phyloP scores from a whole-genome alignment of 2,797 vertebrate genomes.

The Tragopan temminckii region DNA sequence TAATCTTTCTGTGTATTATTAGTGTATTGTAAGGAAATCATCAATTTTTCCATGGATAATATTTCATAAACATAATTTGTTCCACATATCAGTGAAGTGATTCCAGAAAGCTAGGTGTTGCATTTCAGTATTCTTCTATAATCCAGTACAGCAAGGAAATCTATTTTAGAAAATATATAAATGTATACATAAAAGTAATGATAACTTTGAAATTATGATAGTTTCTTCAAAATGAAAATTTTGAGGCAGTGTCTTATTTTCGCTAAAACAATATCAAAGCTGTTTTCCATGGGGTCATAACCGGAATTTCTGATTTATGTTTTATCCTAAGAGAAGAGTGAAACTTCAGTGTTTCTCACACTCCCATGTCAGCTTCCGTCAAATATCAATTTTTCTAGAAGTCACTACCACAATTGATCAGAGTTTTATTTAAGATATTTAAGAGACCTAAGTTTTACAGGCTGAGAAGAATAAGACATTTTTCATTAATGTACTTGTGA shows the following conservation, averaged over 20 bases:
- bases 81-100: neutral
- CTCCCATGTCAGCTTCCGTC: neutral
- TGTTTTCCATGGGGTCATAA: neutral
- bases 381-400: neutral
- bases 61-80: neutral
- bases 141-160: neutral
- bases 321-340: neutral
- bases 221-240: neutral
- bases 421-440: neutral
- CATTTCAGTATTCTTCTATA: neutral
- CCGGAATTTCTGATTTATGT: neutral
- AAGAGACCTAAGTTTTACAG: neutral
- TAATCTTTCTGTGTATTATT: neutral
- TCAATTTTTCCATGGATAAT: neutral
- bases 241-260: neutral
- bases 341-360: neutral
- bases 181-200: too few species aligned
- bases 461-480: neutral
- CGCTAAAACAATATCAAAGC: neutral
- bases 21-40: neutral
- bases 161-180: neutral
- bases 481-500: neutral
- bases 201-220: neutral
- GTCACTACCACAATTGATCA: neutral
- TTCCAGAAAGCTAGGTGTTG: neutral